These are phyloP conservation scores for Zygogramma bicolorata DNA, from an alignment of 2,888 invertebrate genomes.

Conservation along the genomic window DNA sequence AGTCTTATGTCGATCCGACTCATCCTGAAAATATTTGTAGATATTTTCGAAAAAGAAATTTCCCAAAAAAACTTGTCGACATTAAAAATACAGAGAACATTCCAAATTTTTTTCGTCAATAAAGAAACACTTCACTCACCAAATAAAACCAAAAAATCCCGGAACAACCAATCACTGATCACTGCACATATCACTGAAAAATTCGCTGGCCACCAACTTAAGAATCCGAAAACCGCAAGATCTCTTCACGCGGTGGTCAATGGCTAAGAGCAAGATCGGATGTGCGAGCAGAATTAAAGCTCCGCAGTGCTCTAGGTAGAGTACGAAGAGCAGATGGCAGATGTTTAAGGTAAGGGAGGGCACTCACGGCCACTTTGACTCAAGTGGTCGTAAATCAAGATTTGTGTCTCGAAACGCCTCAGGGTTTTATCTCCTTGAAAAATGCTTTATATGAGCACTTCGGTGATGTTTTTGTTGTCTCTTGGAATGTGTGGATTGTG, in stretches of 20 bases:
- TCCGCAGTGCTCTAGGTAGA: constrained; percentile 26
- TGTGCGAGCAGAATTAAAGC: constrained; percentile 27
- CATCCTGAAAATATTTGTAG: no score
- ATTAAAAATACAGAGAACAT: no score
- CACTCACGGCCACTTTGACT: constrained; percentile 22
- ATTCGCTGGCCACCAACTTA: background rate
- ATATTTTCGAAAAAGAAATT: no score
- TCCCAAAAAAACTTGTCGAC: no score
- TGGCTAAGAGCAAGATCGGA: constrained; percentile 26
- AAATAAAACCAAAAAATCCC: background rate
- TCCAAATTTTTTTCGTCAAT: no score
- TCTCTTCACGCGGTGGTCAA: constrained; percentile 28
- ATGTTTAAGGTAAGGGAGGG: constrained; percentile 25
- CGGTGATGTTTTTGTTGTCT: background rate
- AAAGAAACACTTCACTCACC: background rate
- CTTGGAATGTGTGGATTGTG: background rate
- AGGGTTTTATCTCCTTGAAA: constrained; percentile 5
- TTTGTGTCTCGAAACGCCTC: constrained; percentile 10
- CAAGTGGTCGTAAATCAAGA: constrained; percentile 22
- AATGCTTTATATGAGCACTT: background rate
- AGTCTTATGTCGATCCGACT: no score
- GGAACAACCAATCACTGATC: constrained; percentile 11
- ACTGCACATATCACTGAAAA: constrained; percentile 12
- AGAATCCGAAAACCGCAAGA: constrained; percentile 17
- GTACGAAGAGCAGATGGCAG: constrained; percentile 32